Percentiles rank a stretch among this genome's conserved stretches.
Conservation (phyloP, 2,113 vertebrate species). For the Nothocercus nigrocapillus region DNA sequence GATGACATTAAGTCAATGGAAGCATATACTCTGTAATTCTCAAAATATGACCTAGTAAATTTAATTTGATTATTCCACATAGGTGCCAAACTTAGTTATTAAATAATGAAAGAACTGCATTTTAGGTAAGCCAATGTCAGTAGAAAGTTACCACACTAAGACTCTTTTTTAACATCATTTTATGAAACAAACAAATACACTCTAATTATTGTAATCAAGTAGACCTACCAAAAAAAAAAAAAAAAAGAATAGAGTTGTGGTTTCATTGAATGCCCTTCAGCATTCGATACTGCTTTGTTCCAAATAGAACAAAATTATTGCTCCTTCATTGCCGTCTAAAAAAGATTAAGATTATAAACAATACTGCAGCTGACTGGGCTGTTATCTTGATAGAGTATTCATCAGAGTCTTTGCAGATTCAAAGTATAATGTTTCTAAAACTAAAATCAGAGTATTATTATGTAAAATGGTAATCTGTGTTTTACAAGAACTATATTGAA, state of each 20-base stretch:
- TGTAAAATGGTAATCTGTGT: slow-evolving; percentile 46
- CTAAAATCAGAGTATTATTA: slow-evolving; percentile 54
- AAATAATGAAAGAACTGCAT: background rate
- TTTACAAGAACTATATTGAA: slow-evolving; percentile 39
- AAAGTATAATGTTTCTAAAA: slow-evolving; percentile 49
- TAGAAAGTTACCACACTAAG: background rate
- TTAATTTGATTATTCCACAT: background rate
- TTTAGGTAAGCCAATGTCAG: background rate
- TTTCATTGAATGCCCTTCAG: slow-evolving; percentile 53
- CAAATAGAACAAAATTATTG: slow-evolving; percentile 68
- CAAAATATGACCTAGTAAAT: background rate
- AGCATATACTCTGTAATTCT: background rate
- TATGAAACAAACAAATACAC: slow-evolving; percentile 27
- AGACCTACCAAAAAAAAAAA: slow-evolving; percentile 1
- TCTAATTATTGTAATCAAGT: slow-evolving; percentile 42
- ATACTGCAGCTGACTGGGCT: slow-evolving; percentile 65
- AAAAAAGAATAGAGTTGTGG: slow-evolving; percentile 19
- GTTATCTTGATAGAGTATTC: slow-evolving; percentile 73
- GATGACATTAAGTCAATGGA: background rate
- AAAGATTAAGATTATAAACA: slow-evolving; percentile 73
- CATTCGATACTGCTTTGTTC: slow-evolving; percentile 45
- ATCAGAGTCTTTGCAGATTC: slow-evolving; percentile 71
- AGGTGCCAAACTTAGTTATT: background rate
- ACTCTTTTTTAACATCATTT: slow-evolving; percentile 6
- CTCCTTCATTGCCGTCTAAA: slow-evolving; percentile 62